Evolutionary conservation across 2,888 invertebrate genomes (phyloP), one percentile per base, ranked within the genome.

Genomic region (Pseudoips prasinana): DNA sequence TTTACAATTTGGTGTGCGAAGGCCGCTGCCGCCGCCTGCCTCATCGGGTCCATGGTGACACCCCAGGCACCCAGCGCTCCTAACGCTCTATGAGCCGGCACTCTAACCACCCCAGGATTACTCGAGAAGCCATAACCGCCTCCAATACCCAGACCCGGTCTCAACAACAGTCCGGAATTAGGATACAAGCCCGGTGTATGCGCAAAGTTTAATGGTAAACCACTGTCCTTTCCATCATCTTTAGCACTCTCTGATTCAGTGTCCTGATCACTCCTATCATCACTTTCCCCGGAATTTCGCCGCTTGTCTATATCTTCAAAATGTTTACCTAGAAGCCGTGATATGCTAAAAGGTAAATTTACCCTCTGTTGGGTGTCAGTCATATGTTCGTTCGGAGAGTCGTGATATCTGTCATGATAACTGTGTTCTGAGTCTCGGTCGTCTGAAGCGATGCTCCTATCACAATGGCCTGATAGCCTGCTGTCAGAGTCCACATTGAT

Each of bases 1-100:
- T 95, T 95, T 60, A 95, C 94, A 66, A 95, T 94, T 81, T 94
- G 94, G 63, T 94, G 93, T 1, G 94, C 94, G 69, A 94, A 92
- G 28, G 94, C 94, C 1, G 94, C 94, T 0, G 92, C 92, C 8
- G 90, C 92, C 37, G 91, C 92, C 58, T 91, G 92, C 65, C 91
- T 85, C 88, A 90, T 92, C 25, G 91, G 90, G 54, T 92, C 92
- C 56, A 92, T 78, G 29, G 92, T 91, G 38, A 92, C 89, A 14
- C 90, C 89, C 78, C 91, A 89, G 25, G 90, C 90, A 4, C 90
- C 86, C 36, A 90, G 52, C 23, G 89, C 87, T 1, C 90, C 89
- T 22, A 91, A 70, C 2, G 89, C 87, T 57, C 95, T 85, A 69
- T 96, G 96, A 36, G 95, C 95, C 29, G 95, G 95, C 50, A 95